Evolutionary conservation across 2,113 vertebrate genomes (phyloP), one percentile per base, ranked within the genome.

Genomic region (Dendrocopos noguchii): DNA sequence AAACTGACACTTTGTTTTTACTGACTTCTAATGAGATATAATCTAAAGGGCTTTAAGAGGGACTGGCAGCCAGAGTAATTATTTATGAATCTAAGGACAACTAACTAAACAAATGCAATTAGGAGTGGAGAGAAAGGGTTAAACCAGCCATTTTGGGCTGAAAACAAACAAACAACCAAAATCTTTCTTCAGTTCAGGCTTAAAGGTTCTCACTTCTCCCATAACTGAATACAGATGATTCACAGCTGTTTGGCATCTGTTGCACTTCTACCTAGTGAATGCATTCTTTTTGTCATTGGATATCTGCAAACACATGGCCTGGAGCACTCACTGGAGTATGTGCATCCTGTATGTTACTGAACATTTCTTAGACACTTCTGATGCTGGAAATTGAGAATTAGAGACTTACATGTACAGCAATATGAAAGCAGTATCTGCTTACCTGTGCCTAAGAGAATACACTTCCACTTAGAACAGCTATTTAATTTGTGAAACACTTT

Each of bases 181-280:
- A 44, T 34, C 55, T 61, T 84, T 29, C 71, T 81, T 70, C 66
- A 64, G 2, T 52, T 93, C 31, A 53, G 72, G 67, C 94, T 74
- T 67, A 67, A 73, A 92, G 64, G 67, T 77, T 94, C 75, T 87
- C 57, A 60, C 53, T 92, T 77, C 87, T 93, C 67, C 84, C 68
- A 12, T 9, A 61, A 44, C 67, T 64, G 78, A 68, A 68, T 18
- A 36, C 84, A 92, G 89, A 92, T 80, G 91, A 96, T 90, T 66
- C 94, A n/a, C 93, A 94, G 94, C 87, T 96, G 94, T 96, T 91
- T 91, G 95, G 93, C 91, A 93, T 93, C 91, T 91, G 87, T 28
- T 83, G 65, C 65, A 55, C 53, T 82, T n/a, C 42, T 25, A 92
- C 91, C 91, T 92, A 84, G 46, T 75, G 73, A 64, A 39, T 25